Percentiles rank a stretch among this genome's conserved stretches.
Evolutionary conservation across 2,888 invertebrate species (phyloP).

Genomic region (Tiphia femorata): DNA sequence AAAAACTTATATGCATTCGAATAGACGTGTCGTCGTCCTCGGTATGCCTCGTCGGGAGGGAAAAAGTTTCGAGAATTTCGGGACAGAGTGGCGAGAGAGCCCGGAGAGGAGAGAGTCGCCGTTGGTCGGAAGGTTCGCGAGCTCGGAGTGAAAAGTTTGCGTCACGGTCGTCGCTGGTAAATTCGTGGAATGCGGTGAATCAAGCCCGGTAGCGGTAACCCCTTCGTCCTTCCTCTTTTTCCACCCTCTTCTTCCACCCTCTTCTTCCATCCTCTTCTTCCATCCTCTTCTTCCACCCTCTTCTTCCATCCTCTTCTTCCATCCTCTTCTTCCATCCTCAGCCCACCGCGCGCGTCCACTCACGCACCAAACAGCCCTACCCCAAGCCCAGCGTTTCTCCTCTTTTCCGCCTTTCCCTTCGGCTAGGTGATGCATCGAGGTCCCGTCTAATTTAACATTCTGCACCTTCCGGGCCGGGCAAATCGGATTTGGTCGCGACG

Average conservation of each 20-base stretch:
- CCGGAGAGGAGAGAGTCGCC: slow-evolving; percentile 11
- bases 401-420: slow-evolving; percentile 20
- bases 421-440: slow-evolving; percentile 26
- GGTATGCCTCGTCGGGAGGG: background rate
- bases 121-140: background rate
- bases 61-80: background rate
- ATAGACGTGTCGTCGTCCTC: background rate
- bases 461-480: slow-evolving; percentile 21
- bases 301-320: no score
- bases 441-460: slow-evolving; percentile 45
- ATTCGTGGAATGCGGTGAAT: slow-evolving; percentile 26
- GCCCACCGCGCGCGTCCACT: no score
- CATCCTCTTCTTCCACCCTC: no score
- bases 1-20: no score
- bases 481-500: slow-evolving; percentile 40
- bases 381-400: slow-evolving; percentile 5
- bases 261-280: no score
- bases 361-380: background rate
- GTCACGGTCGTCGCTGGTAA: slow-evolving; percentile 11
- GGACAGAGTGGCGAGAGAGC: background rate
- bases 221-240: background rate
- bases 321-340: no score
- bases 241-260: no score
- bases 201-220: slow-evolving; percentile 14
- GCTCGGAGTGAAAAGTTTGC: slow-evolving; percentile 30